phyloP scores from a whole-genome alignment of 35 echinoderm and acorn worm genomes.

The Ophiothrix spiculata region DNA sequence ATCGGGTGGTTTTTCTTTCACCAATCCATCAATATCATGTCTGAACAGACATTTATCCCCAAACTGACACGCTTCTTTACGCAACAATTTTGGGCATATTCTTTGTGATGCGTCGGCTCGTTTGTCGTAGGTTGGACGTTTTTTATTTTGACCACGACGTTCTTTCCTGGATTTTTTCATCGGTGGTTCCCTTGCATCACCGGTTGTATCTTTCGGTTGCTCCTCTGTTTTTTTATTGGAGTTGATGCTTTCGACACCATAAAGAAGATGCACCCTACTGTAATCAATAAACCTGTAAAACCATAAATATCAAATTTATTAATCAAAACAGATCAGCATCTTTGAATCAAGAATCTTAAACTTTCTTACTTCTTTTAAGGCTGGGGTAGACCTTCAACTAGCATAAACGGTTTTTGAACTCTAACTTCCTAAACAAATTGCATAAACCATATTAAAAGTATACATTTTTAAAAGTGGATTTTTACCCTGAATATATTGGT shows the following conservation, averaged over 20 bases:
- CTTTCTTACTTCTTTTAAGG: no score
- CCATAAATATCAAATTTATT: no score
- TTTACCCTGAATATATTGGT: no score
- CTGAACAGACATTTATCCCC: constrained; percentile 69
- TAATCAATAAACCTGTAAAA: constrained; percentile 38
- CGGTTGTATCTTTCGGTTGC: no score
- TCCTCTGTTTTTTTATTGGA: no score
- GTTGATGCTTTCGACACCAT: not conserved
- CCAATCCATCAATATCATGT: constrained; percentile 50
- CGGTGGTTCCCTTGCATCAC: constrained; percentile 33
- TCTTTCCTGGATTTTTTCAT: constrained; percentile 52
- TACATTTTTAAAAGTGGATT: no score
- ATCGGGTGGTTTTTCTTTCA: constrained; percentile 52
- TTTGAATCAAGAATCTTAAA: no score
- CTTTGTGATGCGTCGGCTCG: constrained; percentile 30
- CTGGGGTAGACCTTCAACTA: no score
- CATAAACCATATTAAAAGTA: no score
- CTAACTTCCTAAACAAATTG: no score
- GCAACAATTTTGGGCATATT: constrained; percentile 48
- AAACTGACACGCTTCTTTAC: constrained; percentile 32
- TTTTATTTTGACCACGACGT: constrained; percentile 62
- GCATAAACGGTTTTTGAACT: no score
- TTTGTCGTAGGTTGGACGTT: constrained; percentile 33
- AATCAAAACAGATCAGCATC: no score
- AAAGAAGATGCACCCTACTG: constrained; percentile 3